Evolutionary conservation across 1,140 invertebrate genomes (phyloP), one percentile per base, ranked within the genome.

Genomic region (Platyscapa corneri): DNA sequence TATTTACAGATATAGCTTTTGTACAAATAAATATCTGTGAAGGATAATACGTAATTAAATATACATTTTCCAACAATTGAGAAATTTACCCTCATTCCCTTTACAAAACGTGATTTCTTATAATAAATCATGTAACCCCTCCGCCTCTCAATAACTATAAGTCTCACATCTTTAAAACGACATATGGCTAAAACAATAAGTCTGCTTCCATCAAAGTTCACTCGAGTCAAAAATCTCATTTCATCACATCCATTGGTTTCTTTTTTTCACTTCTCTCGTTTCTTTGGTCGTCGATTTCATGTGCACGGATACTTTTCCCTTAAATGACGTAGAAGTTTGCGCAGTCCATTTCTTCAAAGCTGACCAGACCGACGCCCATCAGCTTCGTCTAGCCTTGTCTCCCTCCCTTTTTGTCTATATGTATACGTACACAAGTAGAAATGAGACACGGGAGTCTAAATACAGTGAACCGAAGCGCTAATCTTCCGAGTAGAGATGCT

Each of bases 401-500:
- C 70, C 5, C 80, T 82, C 53, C 32, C 3, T 34, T 14, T 16
- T 18, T 30, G 27, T 20, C 34, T 42, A 27, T 23, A 3, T 20
- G 5, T 70, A 2, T 0, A 30, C 70, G 53, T 23, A 74, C 67
- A 49, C 53, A 46, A 70, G 72, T 53, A 56, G 23, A 74, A 49
- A 78, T 53, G 64, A 34, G 74, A 88, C 83, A 56, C 83, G 70
- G 20, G 81, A 88, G 86, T 72, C 86, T 83, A 83, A 74, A 60
- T 49, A 70, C n/a, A 87, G 76, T 86, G 85, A 87, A 87, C 88
- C 89, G 91, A 91, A 92, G 90, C 89, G 85, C 90, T 91, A 91
- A 92, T 92, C 90, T 92, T 89, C 86, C 90, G 89, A 92, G 89
- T 91, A 91, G 89, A 89, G 87, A 89, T 88, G 89, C 89, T 91